These are phyloP conservation scores for Leuciscus waleckii DNA, from an alignment of 2,797 vertebrate genomes.

Conservation along the genomic window DNA sequence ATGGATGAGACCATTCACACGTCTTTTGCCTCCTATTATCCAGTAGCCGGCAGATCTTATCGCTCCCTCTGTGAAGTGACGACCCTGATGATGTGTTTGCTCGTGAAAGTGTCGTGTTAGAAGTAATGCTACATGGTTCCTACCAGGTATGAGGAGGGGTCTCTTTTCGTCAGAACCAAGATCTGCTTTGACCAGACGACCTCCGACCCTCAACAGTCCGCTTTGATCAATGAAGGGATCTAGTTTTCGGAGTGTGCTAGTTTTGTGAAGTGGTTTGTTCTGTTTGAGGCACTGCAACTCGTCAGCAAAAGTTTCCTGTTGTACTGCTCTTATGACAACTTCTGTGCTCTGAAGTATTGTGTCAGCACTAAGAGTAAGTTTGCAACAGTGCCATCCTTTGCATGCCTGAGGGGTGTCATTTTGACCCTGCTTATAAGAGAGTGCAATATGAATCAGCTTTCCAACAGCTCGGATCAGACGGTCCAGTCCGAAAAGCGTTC, in stretches of 20 bases:
- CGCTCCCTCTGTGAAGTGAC: no score
- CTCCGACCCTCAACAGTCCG: constrained; percentile 41
- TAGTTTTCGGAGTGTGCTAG: not conserved
- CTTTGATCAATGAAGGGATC: not conserved
- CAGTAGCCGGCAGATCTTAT: no score
- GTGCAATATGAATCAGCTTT: constrained; percentile 27
- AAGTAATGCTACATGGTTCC: constrained; percentile 1
- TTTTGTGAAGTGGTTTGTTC: not conserved
- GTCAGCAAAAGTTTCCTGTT: no score
- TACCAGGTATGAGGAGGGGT: constrained; percentile 30
- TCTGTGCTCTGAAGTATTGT: not conserved
- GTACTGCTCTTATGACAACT: no score
- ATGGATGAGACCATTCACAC: no score
- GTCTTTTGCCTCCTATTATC: no score
- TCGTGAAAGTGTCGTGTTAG: constrained; percentile 20
- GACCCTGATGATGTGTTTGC: not conserved
- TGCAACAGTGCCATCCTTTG: constrained; percentile 21
- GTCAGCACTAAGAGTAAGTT: no score
- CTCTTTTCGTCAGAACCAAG: constrained; percentile 15
- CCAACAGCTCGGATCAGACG: constrained; percentile 10
- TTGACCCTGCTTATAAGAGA: not conserved
- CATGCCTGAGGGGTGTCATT: not conserved
- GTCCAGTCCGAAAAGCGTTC: constrained; percentile 29
- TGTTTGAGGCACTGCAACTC: not conserved
- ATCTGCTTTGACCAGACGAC: not conserved